Base-by-base conservation (phyloP, 2,113 vertebrate genomes). In the Ctenomys sociabilis region DNA sequence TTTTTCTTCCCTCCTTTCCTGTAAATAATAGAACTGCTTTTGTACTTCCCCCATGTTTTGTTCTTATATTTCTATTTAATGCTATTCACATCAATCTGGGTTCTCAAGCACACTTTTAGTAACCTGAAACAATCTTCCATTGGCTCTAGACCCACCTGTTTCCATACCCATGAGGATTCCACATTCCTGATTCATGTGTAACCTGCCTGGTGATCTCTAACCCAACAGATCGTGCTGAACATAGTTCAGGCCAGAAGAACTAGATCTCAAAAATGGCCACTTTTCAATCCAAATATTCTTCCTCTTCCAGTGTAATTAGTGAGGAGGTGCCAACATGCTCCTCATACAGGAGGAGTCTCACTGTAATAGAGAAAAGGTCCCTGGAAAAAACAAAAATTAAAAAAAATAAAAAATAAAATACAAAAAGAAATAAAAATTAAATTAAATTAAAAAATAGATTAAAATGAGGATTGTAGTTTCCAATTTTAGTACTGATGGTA, bases 281-380 rank as follows among this genome's bases (percentile, higher is more conserved):
- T 54, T 86, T 37, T 91, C 63, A 54, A 81, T 87, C 88, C 68
- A 90, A 87, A 83, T 73, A 64, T 21, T 32, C 43, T 72, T 90
- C 28, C 24, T 68, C 72, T 94, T 91, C 59, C 32, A 66, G 75
- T 54, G 30, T 92, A 93, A 66, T 45, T 87, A 52, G 32, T 72
- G 37, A 91, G 70, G 66, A 72, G 45, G 40, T 68, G 19, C n/a
- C 1, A 0, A 43, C 52, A 17, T 81, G 22, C 24, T 13, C 32
- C 37, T 95, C 52, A 68, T 12, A 61, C 59, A 91, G 19, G 81
- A 68, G 3, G 10, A 93, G 14, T 61, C 28, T 94, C 37, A 66
- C 37, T 70, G 16, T 43, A 81, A 75, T 57, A 81, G 72, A 35
- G 73, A 85, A 88, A 35, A 80, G 64, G 28, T 43, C 5, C 63